These are phyloP conservation scores for Tetramorium parvispinum DNA, from an alignment of 1,140 invertebrate species.

Conservation along the genomic window DNA sequence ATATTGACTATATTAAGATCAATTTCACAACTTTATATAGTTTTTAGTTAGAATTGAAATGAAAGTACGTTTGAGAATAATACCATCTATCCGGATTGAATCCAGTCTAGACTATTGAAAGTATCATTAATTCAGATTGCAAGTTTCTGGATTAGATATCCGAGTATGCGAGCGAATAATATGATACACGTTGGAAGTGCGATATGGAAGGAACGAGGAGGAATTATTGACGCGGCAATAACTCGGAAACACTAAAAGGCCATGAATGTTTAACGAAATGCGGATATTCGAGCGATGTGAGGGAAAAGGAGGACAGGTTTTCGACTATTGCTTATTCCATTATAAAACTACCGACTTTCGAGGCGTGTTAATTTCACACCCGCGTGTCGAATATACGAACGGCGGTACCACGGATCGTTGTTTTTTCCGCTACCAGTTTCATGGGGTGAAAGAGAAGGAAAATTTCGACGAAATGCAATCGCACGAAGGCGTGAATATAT, in stretches of 20 bases:
- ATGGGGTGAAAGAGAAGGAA: not conserved
- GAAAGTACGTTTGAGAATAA: not conserved
- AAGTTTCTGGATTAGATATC: slow-evolving; percentile 30
- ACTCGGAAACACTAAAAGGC: slow-evolving; percentile 64
- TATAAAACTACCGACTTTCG: slow-evolving; percentile 44
- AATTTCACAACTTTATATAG: not conserved
- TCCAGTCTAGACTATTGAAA: not conserved
- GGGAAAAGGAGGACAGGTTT: not conserved
- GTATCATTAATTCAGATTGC: not conserved
- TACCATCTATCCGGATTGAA: not conserved
- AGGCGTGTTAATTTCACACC: slow-evolving; percentile 49
- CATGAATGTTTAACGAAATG: slow-evolving; percentile 71
- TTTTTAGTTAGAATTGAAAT: not conserved
- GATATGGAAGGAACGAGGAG: not conserved
- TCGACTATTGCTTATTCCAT: slow-evolving; percentile 61
- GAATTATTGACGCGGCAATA: slow-evolving; percentile 37
- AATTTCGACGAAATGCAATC: slow-evolving; percentile 48
- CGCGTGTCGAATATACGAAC: slow-evolving; percentile 9
- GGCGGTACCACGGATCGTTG: slow-evolving; percentile 4
- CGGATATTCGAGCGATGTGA: slow-evolving; percentile 36
- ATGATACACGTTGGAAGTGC: not conserved
- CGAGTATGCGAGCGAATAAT: slow-evolving; percentile 19
- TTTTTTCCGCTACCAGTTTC: slow-evolving; percentile 44
- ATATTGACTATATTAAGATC: not conserved
- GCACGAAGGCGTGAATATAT: slow-evolving; percentile 35